These are phyloP conservation scores for Zelostemma sp. DNA, from an alignment of 1,140 invertebrate species.

Conservation along the genomic window DNA sequence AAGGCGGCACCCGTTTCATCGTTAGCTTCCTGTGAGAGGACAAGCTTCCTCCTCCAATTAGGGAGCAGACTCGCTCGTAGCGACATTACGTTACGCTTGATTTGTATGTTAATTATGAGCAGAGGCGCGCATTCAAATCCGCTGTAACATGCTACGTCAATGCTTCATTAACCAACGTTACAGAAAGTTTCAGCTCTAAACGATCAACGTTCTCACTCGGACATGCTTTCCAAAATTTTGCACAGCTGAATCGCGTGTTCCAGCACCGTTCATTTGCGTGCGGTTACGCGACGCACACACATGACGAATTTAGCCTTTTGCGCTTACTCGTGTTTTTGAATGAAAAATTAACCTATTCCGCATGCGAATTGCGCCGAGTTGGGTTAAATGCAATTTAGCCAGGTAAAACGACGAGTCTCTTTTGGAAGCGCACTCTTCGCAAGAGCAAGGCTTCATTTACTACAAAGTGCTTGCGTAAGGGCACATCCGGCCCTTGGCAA, in stretches of 20 bases:
- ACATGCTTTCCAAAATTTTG: conserved; percentile 38
- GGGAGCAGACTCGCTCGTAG: conserved; percentile 17
- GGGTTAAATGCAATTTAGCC: too few species aligned
- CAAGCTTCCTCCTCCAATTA: conserved; percentile 45
- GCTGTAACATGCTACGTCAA: conserved; percentile 46
- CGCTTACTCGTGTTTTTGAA: too few species aligned
- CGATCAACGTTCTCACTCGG: conserved; percentile 29
- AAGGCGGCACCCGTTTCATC: conserved; percentile 22
- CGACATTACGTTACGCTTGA: conserved; percentile 46
- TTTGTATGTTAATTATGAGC: conserved; percentile 61
- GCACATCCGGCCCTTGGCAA: conserved; percentile 28
- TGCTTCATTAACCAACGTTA: conserved; percentile 55
- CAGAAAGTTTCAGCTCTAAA: conserved; percentile 47
- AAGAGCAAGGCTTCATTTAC: too few species aligned
- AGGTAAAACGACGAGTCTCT: too few species aligned
- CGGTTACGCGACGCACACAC: too few species aligned
- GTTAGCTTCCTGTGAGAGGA: conserved; percentile 43
- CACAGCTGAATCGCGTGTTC: conserved; percentile 10
- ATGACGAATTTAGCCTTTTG: too few species aligned
- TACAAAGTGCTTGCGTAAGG: too few species aligned
- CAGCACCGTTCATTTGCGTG: conserved; percentile 15
- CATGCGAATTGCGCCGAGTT: too few species aligned
- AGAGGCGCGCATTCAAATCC: conserved; percentile 39
- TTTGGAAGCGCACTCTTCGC: too few species aligned
- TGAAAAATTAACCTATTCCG: too few species aligned